These are phyloP conservation scores for Nezara viridula DNA, from an alignment of 2,888 invertebrate species.

Conservation along the genomic window DNA sequence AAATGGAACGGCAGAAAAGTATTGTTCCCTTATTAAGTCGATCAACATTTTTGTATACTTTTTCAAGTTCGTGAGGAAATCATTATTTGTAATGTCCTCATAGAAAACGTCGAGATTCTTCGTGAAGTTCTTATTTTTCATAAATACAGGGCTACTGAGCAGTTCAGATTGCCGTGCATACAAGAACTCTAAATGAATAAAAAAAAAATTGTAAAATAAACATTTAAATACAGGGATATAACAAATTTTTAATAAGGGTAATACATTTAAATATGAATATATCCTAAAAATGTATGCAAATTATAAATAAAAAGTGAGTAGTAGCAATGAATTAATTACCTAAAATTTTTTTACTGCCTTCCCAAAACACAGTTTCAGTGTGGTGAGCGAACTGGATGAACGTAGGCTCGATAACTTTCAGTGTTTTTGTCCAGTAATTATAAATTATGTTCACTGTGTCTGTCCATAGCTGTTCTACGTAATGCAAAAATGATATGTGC, in stretches of 20 bases:
- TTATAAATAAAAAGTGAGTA: background rate
- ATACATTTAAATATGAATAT: too few relatives aligned
- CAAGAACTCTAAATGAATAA: slow-evolving; percentile 76
- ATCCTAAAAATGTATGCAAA: background rate
- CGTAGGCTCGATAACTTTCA: slow-evolving; percentile 83
- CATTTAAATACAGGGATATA: too few relatives aligned
- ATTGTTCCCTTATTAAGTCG: slow-evolving; percentile 78
- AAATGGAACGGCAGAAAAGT: slow-evolving; percentile 78
- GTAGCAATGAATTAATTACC: too few relatives aligned
- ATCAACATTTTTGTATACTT: slow-evolving; percentile 81
- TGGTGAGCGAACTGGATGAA: slow-evolving; percentile 84
- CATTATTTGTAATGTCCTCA: slow-evolving; percentile 82
- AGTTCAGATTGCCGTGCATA: slow-evolving; percentile 85
- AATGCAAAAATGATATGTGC: slow-evolving; percentile 78
- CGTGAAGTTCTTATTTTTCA: slow-evolving; percentile 83
- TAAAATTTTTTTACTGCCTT: slow-evolving; percentile 80
- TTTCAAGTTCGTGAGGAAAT: slow-evolving; percentile 82
- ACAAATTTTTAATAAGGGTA: too few relatives aligned
- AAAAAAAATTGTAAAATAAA: background rate
- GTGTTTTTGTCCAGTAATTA: slow-evolving; percentile 80
- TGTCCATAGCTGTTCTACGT: slow-evolving; percentile 82
- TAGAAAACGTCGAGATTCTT: slow-evolving; percentile 85
- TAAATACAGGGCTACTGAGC: slow-evolving; percentile 85
- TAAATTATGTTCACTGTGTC: slow-evolving; percentile 76
- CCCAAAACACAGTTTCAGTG: slow-evolving; percentile 80